Base-by-base conservation (phyloP, 2,113 vertebrate genomes). In the Silurus glanis region DNA sequence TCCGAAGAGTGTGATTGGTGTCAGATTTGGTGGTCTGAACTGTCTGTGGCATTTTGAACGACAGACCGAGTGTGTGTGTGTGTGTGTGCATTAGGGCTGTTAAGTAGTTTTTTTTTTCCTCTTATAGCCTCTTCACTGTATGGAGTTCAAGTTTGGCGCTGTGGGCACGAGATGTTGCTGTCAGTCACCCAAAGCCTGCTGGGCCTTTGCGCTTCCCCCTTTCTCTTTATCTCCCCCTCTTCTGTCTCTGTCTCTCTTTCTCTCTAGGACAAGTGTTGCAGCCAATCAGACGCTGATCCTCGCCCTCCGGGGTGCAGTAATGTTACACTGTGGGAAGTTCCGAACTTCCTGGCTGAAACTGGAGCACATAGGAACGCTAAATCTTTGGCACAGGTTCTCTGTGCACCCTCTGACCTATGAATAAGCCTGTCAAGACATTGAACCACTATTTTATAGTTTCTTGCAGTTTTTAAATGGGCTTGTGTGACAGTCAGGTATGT, bases 261-360 rank as follows among this genome's bases (percentile, higher is more conserved):
- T 19, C 53, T 81, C 53, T 56, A 4, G 76, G 51, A 84, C 88
- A 89, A 85, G 85, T 89, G 88, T 87, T 82, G 53, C 17, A 86
- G 81, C 55, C 80, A 83, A 66, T 88, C 87, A 86, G 45, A n/a
- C 55, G n/a, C 19, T 71, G 74, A 79, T 83, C 61, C 67, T 59
- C 10, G 3, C 74, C 85, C 81, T 88, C 85, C 23, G 62, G 85
- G 53, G 75, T 83, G 85, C 82, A 61, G 76, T 84, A 86, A 89
- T 9, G 21, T 62, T 81, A 84, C 76, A 86, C 78, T 81, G 45
- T 80, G 85, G 56, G 28, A 67, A 55, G 45, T 19, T 37, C 75
- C 4, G 45, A 74, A 80, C 49, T n/a, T 86, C 66, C 74, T 74
- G 69, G 53, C 67, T 74, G 62, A 83, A 83, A 79, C 59, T 28